Conservation (phyloP, 2,797 vertebrate genomes). For the Premnoplex brunnescens region DNA sequence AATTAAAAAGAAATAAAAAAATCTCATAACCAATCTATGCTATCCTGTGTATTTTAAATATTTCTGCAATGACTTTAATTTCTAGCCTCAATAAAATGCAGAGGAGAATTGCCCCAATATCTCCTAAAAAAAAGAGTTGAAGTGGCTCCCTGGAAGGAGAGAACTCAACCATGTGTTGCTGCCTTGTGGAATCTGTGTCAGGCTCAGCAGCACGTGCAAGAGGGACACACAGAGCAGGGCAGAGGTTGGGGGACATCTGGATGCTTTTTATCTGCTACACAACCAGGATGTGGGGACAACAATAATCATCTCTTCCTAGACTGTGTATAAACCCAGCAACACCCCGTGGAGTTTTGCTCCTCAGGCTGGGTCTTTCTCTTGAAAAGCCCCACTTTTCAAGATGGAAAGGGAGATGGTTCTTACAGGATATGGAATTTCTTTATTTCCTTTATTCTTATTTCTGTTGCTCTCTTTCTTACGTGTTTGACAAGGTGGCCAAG, state of each 20-base stretch:
- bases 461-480: neutral
- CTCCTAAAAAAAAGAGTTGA: slow-evolving; percentile 21
- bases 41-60: neutral
- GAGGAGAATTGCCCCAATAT: slow-evolving; percentile 28
- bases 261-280: slow-evolving; percentile 48
- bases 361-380: neutral
- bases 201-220: slow-evolving; percentile 23
- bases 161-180: slow-evolving; percentile 63
- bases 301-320: neutral
- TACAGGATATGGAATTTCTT: neutral
- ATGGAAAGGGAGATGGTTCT: neutral
- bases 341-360: neutral
- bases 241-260: slow-evolving; percentile 65
- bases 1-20: neutral
- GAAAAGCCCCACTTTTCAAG: neutral
- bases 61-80: slow-evolving; percentile 23
- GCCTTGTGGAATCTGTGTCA: slow-evolving; percentile 53
- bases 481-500: neutral
- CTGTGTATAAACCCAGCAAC: neutral
- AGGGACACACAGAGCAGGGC: slow-evolving; percentile 36
- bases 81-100: slow-evolving; percentile 36
- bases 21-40: neutral
- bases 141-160: slow-evolving; percentile 32
- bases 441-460: neutral
- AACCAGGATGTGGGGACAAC: slow-evolving; percentile 34